Evolutionary conservation across 2,113 vertebrate species (phyloP).

Genomic region (Gymnobelideus leadbeateri): DNA sequence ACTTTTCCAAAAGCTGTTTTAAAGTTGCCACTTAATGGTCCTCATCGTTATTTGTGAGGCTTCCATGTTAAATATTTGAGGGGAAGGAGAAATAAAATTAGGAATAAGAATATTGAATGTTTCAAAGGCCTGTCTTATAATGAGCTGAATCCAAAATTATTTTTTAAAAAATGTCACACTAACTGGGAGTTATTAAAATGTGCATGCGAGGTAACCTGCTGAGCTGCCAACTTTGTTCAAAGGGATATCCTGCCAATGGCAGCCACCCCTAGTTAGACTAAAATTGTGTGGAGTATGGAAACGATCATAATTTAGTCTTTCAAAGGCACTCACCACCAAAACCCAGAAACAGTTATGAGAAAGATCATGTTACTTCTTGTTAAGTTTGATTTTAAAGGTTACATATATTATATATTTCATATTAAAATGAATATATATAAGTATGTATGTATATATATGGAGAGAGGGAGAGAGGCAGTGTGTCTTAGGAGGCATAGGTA

Average conservation of each 20-base stretch:
- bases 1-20: conserved; percentile 3
- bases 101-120: conserved; percentile 34
- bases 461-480: background rate
- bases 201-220: conserved; percentile 45
- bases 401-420: conserved; percentile 10
- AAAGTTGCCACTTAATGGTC: background rate
- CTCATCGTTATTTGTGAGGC: background rate
- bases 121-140: conserved; percentile 27
- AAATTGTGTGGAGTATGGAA: conserved; percentile 69
- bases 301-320: conserved; percentile 53
- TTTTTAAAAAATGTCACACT: conserved; percentile 36
- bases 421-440: background rate
- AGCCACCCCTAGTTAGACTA: conserved; percentile 30
- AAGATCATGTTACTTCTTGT: conserved; percentile 69
- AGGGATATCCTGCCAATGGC: conserved; percentile 53
- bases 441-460: background rate
- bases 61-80: background rate
- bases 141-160: conserved; percentile 26
- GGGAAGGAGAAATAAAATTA: conserved; percentile 23
- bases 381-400: conserved; percentile 56
- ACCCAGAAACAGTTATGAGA: conserved; percentile 42
- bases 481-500: background rate
- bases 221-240: conserved; percentile 63
- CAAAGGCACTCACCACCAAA: conserved; percentile 42
- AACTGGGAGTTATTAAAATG: conserved; percentile 64